phyloP scores from a whole-genome alignment of 2,113 vertebrate species.

The Paradoxurus hermaphroditus region DNA sequence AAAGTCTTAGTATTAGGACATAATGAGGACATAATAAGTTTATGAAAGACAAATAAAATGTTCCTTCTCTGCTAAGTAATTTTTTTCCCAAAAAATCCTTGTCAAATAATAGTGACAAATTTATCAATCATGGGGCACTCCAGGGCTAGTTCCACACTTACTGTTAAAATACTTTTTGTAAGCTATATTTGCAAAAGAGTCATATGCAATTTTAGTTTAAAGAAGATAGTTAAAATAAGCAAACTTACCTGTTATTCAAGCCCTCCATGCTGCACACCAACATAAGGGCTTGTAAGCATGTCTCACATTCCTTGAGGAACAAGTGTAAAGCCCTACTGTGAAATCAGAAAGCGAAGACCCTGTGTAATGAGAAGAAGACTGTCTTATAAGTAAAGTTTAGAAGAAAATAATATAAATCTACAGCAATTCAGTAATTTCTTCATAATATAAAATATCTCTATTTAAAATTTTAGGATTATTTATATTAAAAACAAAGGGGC shows the following conservation, averaged over 20 bases:
- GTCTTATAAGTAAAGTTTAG: background rate
- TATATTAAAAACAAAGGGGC: background rate
- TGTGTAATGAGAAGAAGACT: background rate
- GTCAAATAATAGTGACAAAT: slow-evolving; percentile 11
- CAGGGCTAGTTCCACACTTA: background rate
- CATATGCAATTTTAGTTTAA: background rate
- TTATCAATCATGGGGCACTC: background rate
- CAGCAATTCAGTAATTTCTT: background rate
- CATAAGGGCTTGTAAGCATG: background rate
- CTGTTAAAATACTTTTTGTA: background rate
- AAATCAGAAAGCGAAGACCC: background rate
- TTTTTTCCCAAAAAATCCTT: background rate
- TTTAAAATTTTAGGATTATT: background rate
- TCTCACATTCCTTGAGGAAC: background rate
- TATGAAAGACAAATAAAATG: slow-evolving; percentile 5
- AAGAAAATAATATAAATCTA: background rate
- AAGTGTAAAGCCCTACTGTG: rapidly evolving
- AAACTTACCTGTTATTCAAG: background rate
- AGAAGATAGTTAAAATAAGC: background rate
- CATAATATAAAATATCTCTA: background rate
- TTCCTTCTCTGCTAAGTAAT: background rate
- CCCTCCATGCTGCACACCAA: rapidly evolving
- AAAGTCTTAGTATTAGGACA: background rate
- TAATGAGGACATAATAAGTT: background rate
- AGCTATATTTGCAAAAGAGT: background rate